Evolutionary conservation across 2,113 vertebrate species (phyloP), one percentile per base, ranked within the genome.

Genomic region (Martes martes): DNA sequence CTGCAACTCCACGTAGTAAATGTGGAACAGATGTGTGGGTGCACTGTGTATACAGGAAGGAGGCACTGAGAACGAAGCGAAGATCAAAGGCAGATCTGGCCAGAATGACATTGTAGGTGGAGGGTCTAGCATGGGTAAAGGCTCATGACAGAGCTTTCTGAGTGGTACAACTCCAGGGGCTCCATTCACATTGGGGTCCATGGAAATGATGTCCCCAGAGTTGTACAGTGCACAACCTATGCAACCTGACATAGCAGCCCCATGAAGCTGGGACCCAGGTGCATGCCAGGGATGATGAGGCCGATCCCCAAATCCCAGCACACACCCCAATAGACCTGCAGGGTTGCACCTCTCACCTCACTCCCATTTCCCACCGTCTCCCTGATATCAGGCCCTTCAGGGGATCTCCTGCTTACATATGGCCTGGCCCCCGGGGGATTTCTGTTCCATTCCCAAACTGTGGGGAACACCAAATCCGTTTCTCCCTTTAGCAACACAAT

Each of bases 401-500:
- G 14, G 6, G 33, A 9, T 39, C 14, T 74, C 24, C 69, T 63
- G 23, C 69, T 74, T 33, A 69, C 39, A 11, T 28, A 39, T 39
- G 55, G n/a, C 15, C 42, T 57, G 50, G n/a, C 7, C 63, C 36
- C 42, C 63, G n/a, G 24, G 6, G 61, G 65, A 50, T 71, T 84
- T 96, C 80, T 83, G n/a, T 57, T 97, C 96, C 94, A 86, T 92
- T 97, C n/a, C 83, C 2, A 14, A 95, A 87, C 89, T 94, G 61
- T 74, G 61, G 84, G 13, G 61, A 63, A 67, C 63, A 67, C 15
- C 91, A 65, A 0, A 0, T 31, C 96, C 91, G 96, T 97, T 97
- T 97, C 82, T 71, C 55, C 71, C 3, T 2, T 84, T n/a, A 67
- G 92, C n/a, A 81, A 81, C 18, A 16, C 28, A 24, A 74, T 61